Evolutionary conservation across 2,797 vertebrate species (phyloP), one percentile per base, ranked within the genome.

Genomic region (Vespertilio murinus): DNA sequence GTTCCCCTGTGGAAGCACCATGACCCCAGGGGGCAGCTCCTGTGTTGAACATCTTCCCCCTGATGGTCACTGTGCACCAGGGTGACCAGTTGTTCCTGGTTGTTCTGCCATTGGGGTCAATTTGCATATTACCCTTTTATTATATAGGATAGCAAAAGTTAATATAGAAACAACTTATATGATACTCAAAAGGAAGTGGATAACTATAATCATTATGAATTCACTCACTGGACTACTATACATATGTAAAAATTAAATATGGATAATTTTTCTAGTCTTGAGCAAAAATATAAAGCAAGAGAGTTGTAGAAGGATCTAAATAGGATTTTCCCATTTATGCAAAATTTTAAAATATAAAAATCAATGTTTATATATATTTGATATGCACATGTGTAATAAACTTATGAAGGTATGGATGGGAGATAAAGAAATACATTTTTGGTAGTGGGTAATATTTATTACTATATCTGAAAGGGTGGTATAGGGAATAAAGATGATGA

Each of bases 311-410:
- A 40, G 30, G n/a, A 67, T 47, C 6, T 17, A 78, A n/a, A 65
- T 14, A 87, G 47, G 23, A 35, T 52, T 6, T 14, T 45, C 8
- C 7, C 10, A 45, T 61, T 42, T 82, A 89, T 49, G 74, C n/a
- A 65, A 94, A 90, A 73, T 38, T 2, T 59, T 75, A 77, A 94
- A 54, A 35, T 20, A 56, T 61, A 16, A 77, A 86, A 91, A 88
- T 23, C 8, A 40, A 28, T 49, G 5, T 20, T 64, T 49, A 33
- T 40, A 80, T 65, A 73, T 22, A 54, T 75, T 54, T 54, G 5
- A 74, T 52, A 22, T 49, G 17, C 5, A 47, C 12, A 64, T 45
- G 56, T 56, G 10, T 56, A 54, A 33, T 85, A 67, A 85, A 81
- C 6, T 69, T 52, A 20, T 17, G 11, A 52, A 9, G 9, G 7